Base-by-base conservation (phyloP, 1,140 invertebrate genomes). In the Pectinophora gossypiella region DNA sequence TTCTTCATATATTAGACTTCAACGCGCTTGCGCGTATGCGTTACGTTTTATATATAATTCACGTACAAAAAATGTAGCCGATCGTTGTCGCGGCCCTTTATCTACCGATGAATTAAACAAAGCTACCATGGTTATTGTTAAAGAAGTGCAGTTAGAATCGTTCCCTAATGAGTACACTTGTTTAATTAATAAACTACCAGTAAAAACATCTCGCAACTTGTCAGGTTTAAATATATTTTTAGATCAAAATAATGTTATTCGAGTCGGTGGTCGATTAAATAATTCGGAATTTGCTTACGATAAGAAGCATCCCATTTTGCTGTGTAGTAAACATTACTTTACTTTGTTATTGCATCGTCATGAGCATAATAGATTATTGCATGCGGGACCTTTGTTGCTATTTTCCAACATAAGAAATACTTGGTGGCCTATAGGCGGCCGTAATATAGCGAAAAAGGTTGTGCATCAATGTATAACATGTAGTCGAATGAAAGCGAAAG, bases 181-280 rank as follows among this genome's bases (percentile, higher is more conserved):
- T 3, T 3, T 38, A 3, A 10, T 10, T 6, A 38, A 38, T n/a
- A n/a, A 38, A 9, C n/a, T 38, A 38, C 35, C 35, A 6, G 10
- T 23, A 10, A 5, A 4, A 23, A 38, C 4, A 10, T n/a, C 35
- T 6, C 35, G 13, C n/a, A 38, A 38, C n/a, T 38, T 44, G 20
- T 44, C 20, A 44, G 19, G 19, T 13, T 21, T 62, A 9, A 46
- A 50, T 27, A 56, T 70, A 0, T 74, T 72, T 61, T 16, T 78
- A 2, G 57, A 54, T 23, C n/a, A 54, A 7, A 9, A 62, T 40
- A 48, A 51, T 4, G 51, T 16, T 10, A 38, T 38, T 5, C 35
- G 35, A 6, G n/a, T 38, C n/a, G 3, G 5, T 9, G 35, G 35
- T 5, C 5, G 35, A 3, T n/a, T 38, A 4, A 4, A 15, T 9